These are phyloP conservation scores for Syrmaticus mikado DNA, from an alignment of 2,113 vertebrate genomes.

Conservation along the genomic window DNA sequence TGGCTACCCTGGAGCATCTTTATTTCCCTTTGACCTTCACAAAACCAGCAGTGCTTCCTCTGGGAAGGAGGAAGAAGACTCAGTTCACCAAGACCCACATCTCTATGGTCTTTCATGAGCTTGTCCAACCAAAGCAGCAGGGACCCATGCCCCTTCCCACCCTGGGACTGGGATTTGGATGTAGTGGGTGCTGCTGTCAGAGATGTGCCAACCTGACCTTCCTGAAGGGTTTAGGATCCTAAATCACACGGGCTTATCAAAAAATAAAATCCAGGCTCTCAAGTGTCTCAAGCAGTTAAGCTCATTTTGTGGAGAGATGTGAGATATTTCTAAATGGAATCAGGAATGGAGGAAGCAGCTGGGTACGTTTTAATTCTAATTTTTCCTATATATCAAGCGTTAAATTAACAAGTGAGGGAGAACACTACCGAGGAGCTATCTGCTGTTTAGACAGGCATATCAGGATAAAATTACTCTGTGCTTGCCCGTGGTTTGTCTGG, in stretches of 20 bases:
- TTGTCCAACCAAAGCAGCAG: not conserved
- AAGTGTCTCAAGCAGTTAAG: not conserved
- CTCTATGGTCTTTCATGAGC: not conserved
- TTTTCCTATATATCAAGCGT: constrained; percentile 63
- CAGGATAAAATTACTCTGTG: constrained; percentile 48
- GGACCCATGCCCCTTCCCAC: rapidly evolving
- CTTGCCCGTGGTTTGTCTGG: not conserved
- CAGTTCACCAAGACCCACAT: not conserved
- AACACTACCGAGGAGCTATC: constrained; percentile 25
- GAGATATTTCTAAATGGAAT: constrained; percentile 34
- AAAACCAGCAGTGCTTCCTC: not conserved
- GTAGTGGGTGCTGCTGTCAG: not conserved
- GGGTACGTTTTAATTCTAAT: constrained; percentile 47
- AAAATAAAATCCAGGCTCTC: constrained; percentile 4
- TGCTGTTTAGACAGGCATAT: constrained; percentile 57
- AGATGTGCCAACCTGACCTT: not conserved
- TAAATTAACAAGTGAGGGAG: constrained; percentile 54
- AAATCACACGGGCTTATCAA: not conserved
- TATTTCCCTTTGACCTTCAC: not conserved
- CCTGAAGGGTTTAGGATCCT: not conserved
- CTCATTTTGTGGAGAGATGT: constrained; percentile 5
- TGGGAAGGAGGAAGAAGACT: not conserved
- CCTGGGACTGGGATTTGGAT: not conserved
- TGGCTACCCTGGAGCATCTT: not conserved
- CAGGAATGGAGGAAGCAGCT: not conserved